Percentiles rank a stretch among this genome's conserved stretches.
These are phyloP conservation scores for Mobula hypostoma DNA, from an alignment of 2,113 vertebrate species.

Conservation along the genomic window DNA sequence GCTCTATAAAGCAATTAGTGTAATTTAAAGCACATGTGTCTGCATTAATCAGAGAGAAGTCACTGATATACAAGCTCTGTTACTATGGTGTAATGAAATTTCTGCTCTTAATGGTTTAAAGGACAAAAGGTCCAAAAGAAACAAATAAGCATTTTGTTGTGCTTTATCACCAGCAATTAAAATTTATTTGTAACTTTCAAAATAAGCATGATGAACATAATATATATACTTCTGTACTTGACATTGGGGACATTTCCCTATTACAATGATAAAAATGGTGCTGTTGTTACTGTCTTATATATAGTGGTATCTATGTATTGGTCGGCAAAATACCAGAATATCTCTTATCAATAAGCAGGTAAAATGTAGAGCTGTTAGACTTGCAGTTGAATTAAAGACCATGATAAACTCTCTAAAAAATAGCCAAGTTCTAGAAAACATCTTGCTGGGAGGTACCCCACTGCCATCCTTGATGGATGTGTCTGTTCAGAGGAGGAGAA, in stretches of 20 bases:
- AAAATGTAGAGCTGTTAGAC: neutral
- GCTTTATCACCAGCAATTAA: neutral
- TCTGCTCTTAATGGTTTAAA: neutral
- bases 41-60: slow-evolving; percentile 61
- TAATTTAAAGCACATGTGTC: slow-evolving; percentile 88
- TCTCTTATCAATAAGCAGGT: neutral
- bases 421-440: neutral
- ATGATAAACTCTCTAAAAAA: neutral
- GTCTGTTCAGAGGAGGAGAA: neutral
- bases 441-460: neutral
- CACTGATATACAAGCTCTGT: slow-evolving; percentile 69
- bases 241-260: neutral
- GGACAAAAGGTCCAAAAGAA: neutral
- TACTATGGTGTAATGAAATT: neutral
- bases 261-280: neutral
- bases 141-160: slow-evolving; percentile 16
- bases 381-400: neutral
- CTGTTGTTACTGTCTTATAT: neutral
- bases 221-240: neutral
- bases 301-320: neutral
- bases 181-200: neutral
- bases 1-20: slow-evolving; percentile 84
- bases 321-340: neutral
- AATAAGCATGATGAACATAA: neutral
- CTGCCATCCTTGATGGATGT: too few relatives aligned